These are phyloP conservation scores for Plecotus auritus DNA, from an alignment of 2,113 vertebrate species.

Conservation along the genomic window DNA sequence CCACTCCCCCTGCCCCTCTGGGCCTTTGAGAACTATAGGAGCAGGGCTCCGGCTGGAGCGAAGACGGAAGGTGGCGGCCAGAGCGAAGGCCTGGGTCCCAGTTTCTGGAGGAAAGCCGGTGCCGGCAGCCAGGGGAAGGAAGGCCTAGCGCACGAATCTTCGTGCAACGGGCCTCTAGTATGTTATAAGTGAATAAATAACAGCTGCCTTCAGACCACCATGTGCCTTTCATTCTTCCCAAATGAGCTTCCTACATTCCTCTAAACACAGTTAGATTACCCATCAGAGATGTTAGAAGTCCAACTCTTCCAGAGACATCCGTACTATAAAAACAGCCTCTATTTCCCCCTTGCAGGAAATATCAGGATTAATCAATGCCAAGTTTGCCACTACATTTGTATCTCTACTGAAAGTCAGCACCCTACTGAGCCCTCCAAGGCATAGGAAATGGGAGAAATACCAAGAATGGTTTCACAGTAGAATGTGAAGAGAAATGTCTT, in stretches of 20 bases:
- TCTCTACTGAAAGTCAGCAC: background rate
- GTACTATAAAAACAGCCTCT: background rate
- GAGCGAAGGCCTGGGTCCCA: too few species aligned
- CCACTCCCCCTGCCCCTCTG: too few species aligned
- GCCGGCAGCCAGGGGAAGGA: too few species aligned
- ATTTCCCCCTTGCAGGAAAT: background rate
- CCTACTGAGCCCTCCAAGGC: background rate
- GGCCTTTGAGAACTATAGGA: too few species aligned
- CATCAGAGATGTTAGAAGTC: background rate
- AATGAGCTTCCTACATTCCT: background rate
- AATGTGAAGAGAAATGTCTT: slow-evolving; percentile 32
- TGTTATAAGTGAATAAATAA: background rate
- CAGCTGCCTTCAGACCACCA: background rate
- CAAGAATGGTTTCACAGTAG: slow-evolving; percentile 28
- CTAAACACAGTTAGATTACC: slow-evolving; percentile 8
- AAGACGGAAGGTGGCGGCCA: too few species aligned
- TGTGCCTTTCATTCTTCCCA: background rate
- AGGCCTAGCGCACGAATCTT: too few species aligned
- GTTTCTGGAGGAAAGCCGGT: too few species aligned
- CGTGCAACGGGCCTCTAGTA: too few species aligned
- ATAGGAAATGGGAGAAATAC: slow-evolving; percentile 19
- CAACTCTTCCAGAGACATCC: background rate
- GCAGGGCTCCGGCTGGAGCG: too few species aligned
- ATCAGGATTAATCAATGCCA: slow-evolving; percentile 46
- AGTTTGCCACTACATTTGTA: slow-evolving; percentile 19